Evolutionary conservation across 2,797 vertebrate species (phyloP), one percentile per base, ranked within the genome.

Genomic region (Trachurus trachurus): DNA sequence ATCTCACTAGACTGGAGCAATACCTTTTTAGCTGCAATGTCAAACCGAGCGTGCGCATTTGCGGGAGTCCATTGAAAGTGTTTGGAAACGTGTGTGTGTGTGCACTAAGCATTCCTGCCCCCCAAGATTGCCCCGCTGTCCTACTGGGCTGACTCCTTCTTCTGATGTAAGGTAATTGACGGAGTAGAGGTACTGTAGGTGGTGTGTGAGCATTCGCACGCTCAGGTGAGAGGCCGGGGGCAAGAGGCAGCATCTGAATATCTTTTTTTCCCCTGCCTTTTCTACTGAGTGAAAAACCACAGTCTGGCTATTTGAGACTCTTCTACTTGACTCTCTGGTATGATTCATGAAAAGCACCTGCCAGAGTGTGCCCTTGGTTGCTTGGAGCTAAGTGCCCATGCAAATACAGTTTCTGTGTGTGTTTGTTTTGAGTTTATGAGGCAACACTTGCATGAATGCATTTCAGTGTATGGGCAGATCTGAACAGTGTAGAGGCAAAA

Each of bases 321-420:
- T 52, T 70, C 62, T 77, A 37, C 60, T 31, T 73, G 64, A 31
- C 44, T n/a, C 11, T 59, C 49, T 74, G 50, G 57, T 56, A 45
- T 67, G 68, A 76, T 63, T 64, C 74, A 72, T 66, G 66, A 72
- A 74, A 87, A 82, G 52, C 66, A 83, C 83, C 85, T 84, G 81
- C 63, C 37, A 58, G 44, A 73, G 34, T 75, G 11, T 11, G 45
- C 65, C 42, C 47, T 47, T 21, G 74, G 34, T 63, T 62, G 26
- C 44, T 61, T 58, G 59, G 3, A 70, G 75, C 54, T 64, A 62
- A 66, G 50, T 57, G 21, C 49, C 49, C 16, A 15, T 56, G 42
- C 19, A 59, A 47, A 61, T 53, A 29, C 17, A 47, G 16, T 66
- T 29, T 68, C 56, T 69, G 73, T 75, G 19, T 56, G 2, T 66